Conservation (phyloP, 2,888 invertebrate genomes). For the Seira musarum region DNA sequence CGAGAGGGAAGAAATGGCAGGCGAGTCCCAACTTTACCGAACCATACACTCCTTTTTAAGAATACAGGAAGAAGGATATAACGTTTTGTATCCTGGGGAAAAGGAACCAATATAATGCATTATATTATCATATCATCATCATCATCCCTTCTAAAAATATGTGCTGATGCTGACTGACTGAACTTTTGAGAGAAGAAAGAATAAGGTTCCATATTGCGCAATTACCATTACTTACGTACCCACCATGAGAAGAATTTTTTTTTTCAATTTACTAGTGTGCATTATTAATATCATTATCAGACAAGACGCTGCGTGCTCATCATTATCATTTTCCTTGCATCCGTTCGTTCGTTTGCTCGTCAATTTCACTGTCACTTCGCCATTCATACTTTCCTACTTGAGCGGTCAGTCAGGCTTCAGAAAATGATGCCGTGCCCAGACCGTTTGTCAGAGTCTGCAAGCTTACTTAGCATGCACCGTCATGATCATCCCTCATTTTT, state of each 20-base stretch:
- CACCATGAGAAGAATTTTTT: neutral
- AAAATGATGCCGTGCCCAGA: constrained; percentile 8
- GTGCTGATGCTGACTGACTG: neutral
- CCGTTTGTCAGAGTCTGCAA: neutral
- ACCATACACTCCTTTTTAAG: constrained; percentile 39
- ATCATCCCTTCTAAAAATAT: constrained; percentile 4
- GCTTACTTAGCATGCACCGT: neutral
- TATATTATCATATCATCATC: too few relatives aligned
- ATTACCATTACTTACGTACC: constrained; percentile 2
- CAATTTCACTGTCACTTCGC: constrained; percentile 34
- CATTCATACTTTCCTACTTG: constrained; percentile 14
- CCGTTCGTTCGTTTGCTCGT: constrained; percentile 17
- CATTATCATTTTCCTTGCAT: constrained; percentile 18
- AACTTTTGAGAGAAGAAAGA: neutral
- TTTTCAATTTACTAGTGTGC: constrained; percentile 2
- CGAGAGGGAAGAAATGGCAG: neutral
- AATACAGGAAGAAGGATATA: constrained; percentile 38
- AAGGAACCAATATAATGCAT: too few relatives aligned
- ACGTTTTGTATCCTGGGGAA: constrained; percentile 29
- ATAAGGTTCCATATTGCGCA: constrained; percentile 6
- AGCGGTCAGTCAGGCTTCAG: neutral
- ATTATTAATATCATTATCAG: neutral
- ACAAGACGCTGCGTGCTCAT: constrained; percentile 22
- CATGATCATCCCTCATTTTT: neutral
- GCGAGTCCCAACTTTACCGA: neutral